These are phyloP conservation scores for Calameuta pallipes DNA, from an alignment of 2,888 invertebrate genomes.

Conservation along the genomic window DNA sequence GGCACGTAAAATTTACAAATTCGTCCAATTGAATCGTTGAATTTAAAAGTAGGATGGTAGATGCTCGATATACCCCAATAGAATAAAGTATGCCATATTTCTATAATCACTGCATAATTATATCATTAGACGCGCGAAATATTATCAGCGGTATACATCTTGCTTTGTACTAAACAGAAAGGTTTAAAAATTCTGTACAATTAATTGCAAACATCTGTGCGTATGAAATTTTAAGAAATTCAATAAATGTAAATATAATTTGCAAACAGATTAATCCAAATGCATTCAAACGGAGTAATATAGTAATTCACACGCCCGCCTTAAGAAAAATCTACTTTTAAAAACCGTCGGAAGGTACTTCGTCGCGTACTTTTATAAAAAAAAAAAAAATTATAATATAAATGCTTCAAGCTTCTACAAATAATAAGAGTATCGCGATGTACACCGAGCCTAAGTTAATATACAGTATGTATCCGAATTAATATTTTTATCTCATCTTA, in stretches of 20 bases:
- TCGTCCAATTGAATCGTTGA: background rate
- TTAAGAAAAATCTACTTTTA: background rate
- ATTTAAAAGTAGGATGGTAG: background rate
- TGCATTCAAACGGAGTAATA: background rate
- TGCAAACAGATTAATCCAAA: background rate
- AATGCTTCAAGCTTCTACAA: background rate
- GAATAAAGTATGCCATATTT: background rate
- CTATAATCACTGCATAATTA: background rate
- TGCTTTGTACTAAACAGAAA: background rate
- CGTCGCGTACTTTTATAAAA: background rate
- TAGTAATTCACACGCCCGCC: background rate
- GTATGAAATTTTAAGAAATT: background rate
- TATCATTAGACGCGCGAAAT: background rate
- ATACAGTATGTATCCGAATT: background rate
- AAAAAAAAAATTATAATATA: background rate
- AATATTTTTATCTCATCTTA: background rate
- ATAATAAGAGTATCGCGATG: background rate
- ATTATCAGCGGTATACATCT: background rate
- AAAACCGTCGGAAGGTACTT: background rate
- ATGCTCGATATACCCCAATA: background rate
- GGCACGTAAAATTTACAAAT: background rate
- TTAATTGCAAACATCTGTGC: background rate
- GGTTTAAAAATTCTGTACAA: background rate
- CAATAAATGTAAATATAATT: background rate
- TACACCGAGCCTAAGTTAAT: background rate